These are phyloP conservation scores for Murina feae DNA, from an alignment of 2,113 vertebrate species.

Conservation along the genomic window DNA sequence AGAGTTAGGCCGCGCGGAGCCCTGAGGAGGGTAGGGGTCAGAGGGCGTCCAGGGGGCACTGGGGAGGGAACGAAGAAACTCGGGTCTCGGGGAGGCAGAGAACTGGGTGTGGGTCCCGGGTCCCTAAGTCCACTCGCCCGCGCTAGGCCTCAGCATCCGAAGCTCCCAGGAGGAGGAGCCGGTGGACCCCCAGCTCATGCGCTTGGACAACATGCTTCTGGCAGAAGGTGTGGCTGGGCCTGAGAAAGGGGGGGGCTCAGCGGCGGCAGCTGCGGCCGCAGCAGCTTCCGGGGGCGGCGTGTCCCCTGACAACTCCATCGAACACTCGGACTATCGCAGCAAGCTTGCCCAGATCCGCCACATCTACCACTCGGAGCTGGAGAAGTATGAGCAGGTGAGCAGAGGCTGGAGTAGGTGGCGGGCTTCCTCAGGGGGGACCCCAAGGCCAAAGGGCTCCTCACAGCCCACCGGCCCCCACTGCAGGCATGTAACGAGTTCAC, in stretches of 20 bases:
- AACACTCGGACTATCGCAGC: constrained; percentile 94
- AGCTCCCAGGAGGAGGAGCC: constrained; percentile 91
- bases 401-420: not conserved
- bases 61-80: not conserved
- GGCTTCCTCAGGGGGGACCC: not conserved
- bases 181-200: constrained; percentile 92
- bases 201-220: constrained; percentile 93
- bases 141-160: constrained; percentile 89
- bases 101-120: not conserved
- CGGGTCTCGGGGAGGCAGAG: not conserved
- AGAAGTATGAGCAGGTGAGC: constrained; percentile 94
- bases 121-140: not conserved
- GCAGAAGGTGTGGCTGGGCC: constrained; percentile 93
- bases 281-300: constrained; percentile 88
- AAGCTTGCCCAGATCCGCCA: constrained; percentile 94
- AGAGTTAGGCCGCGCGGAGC: not conserved
- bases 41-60: not conserved
- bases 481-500: constrained; percentile 93
- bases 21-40: not conserved
- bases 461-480: not conserved
- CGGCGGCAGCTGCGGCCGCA: constrained; percentile 88
- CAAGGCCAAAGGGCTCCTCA: not conserved
- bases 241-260: constrained; percentile 91
- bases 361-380: constrained; percentile 94
- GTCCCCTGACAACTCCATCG: constrained; percentile 92